Evolutionary conservation across 2,888 invertebrate species (phyloP), one percentile per base, ranked within the genome.

Genomic region (Eristalinus sepulchralis): DNA sequence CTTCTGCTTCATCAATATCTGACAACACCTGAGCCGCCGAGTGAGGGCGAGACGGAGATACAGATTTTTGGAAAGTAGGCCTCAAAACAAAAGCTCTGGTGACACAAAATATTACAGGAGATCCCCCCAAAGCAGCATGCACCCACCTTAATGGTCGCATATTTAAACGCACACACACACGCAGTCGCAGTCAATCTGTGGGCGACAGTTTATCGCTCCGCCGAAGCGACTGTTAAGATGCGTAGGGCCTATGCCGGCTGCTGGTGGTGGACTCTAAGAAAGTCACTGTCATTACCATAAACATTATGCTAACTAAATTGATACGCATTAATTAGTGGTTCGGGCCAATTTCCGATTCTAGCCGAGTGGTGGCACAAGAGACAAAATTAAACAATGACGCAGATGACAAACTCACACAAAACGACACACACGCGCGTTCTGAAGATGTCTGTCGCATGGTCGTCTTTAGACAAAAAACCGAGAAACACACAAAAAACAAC

Each of bases 331-430:
- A 86, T 86, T 83, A 79, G 71, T 86, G 36, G 39, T 53, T 79
- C 63, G 24, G 57, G 22, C 78, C 57, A 66, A 86, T 86, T 86
- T 86, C 86, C 86, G 86, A 86, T 80, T 80, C 59, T 66, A 57
- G 33, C 62, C 70, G 80, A 76, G 59, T 55, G 59, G 27, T 47
- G 47, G 47, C 47, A 67, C 62, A 62, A 31, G 13, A 62, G 68
- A 79, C 78, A 78, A 83, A 86, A 79, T 83, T 79, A 83, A 76
- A 79, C 70, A 79, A 86, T 86, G 83, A 86, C 86, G 75, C 13
- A 86, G 79, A 86, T 79, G 82, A 86, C 70, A 82, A 11, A 60
- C 39, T 13, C n/a, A 8, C 27, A 63, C 31, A 34, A 9, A 22
- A 13, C 31, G 8, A 67, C 5, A 2, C 39, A 39, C 6, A n/a